Conservation (phyloP, 2,113 vertebrate species). For the Lagopus leucura region DNA sequence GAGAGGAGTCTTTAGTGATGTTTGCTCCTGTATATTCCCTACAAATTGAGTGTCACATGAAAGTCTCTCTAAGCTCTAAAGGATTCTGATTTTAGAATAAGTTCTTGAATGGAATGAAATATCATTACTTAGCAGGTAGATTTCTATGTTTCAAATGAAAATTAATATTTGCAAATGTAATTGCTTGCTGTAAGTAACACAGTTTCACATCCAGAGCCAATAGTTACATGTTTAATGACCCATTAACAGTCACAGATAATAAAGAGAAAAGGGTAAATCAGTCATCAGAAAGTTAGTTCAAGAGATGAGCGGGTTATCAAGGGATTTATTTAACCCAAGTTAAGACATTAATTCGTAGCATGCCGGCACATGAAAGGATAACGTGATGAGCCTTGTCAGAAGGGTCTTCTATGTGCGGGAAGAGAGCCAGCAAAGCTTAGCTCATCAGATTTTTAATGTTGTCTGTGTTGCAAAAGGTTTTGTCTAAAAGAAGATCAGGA, state of each 20-base stretch:
- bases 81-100: neutral
- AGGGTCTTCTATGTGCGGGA: slow-evolving; percentile 48
- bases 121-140: neutral
- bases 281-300: slow-evolving; percentile 38
- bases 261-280: neutral
- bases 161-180: slow-evolving; percentile 30
- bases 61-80: neutral
- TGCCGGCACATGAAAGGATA: slow-evolving; percentile 61
- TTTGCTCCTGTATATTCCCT: neutral
- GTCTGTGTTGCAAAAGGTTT: slow-evolving; percentile 35
- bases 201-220: slow-evolving; percentile 55
- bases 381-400: slow-evolving; percentile 63
- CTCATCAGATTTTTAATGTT: slow-evolving; percentile 36
- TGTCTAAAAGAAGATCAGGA: slow-evolving; percentile 34
- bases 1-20: neutral
- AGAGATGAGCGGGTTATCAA: slow-evolving; percentile 64
- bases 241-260: slow-evolving; percentile 53
- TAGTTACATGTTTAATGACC: slow-evolving; percentile 52
- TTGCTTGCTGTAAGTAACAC: slow-evolving; percentile 36
- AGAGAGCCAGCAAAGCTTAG: slow-evolving; percentile 64
- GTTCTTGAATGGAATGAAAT: neutral
- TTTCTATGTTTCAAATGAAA: neutral
- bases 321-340: slow-evolving; percentile 71
- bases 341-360: slow-evolving; percentile 70
- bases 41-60: neutral